Evolutionary conservation across 2,113 vertebrate genomes (phyloP), one percentile per base, ranked within the genome.

Genomic region (Hiodon tergisus): DNA sequence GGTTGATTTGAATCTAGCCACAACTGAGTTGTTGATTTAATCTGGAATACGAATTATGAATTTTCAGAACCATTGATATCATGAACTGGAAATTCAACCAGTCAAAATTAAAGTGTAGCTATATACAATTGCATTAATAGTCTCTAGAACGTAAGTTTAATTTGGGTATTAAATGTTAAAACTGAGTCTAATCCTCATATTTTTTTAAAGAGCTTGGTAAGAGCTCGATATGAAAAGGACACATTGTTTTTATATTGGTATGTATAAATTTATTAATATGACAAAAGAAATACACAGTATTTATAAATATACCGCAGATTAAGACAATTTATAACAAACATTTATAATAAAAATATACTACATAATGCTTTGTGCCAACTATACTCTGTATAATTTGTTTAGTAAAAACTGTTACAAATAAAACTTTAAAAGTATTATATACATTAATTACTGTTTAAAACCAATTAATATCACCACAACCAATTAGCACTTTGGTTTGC

Each of bases 281-380:
- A 83, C 77, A 83, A 80, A 72, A 76, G 83, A 84, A 85, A 82
- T 76, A 80, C 75, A 81, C 83, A 80, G 46, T 74, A 76, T 71
- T 53, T 67, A 62, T 66, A 71, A 67, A 68, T 78, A 71, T 50
- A 54, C 16, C n/a, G 16, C 10, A 78, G 69, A 11, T n/a, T 79
- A 47, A 71, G 52, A 74, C 59, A 46, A 61, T 70, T 84, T 76
- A 69, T 77, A 70, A 86, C 78, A 58, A 72, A 88, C 83, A 83
- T 80, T 67, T 78, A 81, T 76, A 81, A 48, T 78, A 81, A 71
- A 74, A 82, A 75, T 76, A 66, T 50, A 70, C 51, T 51, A 31
- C 14, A 52, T 46, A 67, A 16, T 76, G 52, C 13, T 72, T 72
- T 31, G 13, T 31, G 31, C 31, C 31, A 31, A 31, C 31, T 31